Evolutionary conservation across 2,888 invertebrate genomes (phyloP).

Genomic region (Himalopsyche anomala): DNA sequence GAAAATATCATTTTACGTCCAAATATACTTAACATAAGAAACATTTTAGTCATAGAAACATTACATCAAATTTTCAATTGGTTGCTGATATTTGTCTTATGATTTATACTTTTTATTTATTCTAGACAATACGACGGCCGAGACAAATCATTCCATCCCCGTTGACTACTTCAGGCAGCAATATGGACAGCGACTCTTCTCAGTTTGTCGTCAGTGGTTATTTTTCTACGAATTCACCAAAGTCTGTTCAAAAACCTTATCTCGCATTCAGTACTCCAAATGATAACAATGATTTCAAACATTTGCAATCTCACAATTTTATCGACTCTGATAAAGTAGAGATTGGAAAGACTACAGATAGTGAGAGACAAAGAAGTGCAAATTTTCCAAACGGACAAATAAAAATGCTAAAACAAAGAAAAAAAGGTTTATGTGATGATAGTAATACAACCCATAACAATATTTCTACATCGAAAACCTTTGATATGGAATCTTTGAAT

Average conservation of each 20-base stretch:
- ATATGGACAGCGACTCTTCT: slow-evolving; percentile 8
- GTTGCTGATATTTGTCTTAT: not conserved
- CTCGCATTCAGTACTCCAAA: slow-evolving; percentile 3
- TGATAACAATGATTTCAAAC: not conserved
- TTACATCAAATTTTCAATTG: too few relatives aligned
- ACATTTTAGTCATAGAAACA: too few relatives aligned
- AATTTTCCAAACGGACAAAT: not conserved
- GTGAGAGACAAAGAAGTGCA: not conserved
- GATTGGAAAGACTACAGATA: too few relatives aligned
- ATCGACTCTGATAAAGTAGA: slow-evolving; percentile 1
- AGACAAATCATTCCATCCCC: not conserved
- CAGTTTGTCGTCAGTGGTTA: slow-evolving; percentile 14
- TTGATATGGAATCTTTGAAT: not conserved
- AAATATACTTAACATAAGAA: too few relatives aligned
- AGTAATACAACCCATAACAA: not conserved
- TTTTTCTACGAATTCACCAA: slow-evolving; percentile 10
- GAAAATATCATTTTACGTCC: too few relatives aligned
- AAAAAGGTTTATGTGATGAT: not conserved
- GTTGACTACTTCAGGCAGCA: slow-evolving; percentile 29
- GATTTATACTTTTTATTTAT: slow-evolving; percentile 21
- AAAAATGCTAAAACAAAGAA: not conserved
- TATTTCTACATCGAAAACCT: not conserved
- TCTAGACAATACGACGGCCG: slow-evolving; percentile 48
- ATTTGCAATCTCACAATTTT: not conserved
- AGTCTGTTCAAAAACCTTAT: not conserved